Base-by-base conservation (phyloP, 2,113 vertebrate genomes). In the Sinocyclocheilus maitianheensis region DNA sequence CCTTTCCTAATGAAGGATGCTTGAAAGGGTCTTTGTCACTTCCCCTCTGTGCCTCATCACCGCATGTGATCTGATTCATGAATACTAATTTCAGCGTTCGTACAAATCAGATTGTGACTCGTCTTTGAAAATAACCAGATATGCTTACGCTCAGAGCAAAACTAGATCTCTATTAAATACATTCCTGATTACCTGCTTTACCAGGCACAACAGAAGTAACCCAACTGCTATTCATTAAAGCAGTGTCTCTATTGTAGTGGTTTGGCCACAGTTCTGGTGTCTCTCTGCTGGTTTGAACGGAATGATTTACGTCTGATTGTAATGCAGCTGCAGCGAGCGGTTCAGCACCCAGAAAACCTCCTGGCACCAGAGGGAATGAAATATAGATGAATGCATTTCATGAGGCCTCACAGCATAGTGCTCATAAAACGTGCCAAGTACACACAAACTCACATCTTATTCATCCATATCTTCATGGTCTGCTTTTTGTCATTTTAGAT, bases 321-420 rank as follows among this genome's bases (percentile, higher is more conserved):
- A 72, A 67, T 72, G 48, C 63, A 51, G 80, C 26, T 22, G 72
- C 77, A 63, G 40, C 75, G 43, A 58, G 37, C 18, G 22, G 55
- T 40, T 86, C 26, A 65, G 43, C 34, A 71, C 48, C 24, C 14
- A 84, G 55, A 62, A 51, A 81, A 26, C 46, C 78, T 85, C 67
- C 60, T 24, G 6, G 40, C 22, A 79, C 24, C 80, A 79, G 67
- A 63, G 10, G 51, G 14, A 24, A 65, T 88, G 75, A 86, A 84
- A 88, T 84, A 84, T 75, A 80, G 43, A 86, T 67, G 46, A 86
- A 63, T 30, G 62, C 53, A 10, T 67, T 75, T 55, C 37, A 72
- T 30, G 4, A 37, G 11, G 55, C 60, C 37, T 24, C 62, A 63
- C 60, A 85, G 40, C 26, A 11, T 40, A 53, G 8, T 62, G 58